phyloP scores from a whole-genome alignment of 2,888 invertebrate genomes.

The Andrena trimmerana region DNA sequence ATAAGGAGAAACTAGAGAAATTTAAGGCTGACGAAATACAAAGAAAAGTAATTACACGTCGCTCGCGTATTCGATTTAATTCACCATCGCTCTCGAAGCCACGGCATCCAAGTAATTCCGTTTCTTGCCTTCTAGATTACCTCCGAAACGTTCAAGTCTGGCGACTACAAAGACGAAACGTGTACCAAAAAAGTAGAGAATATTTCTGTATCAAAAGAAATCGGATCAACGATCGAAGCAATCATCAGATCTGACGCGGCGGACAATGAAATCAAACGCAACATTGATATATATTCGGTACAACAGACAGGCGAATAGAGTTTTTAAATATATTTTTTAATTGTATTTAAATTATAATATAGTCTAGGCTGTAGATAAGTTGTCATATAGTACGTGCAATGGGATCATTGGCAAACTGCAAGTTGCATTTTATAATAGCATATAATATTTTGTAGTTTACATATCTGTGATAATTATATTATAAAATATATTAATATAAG shows the following conservation, averaged over 20 bases:
- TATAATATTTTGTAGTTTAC: constrained; percentile 84
- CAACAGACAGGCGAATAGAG: constrained; percentile 70
- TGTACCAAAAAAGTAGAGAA: constrained; percentile 67
- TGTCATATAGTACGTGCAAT: constrained; percentile 74
- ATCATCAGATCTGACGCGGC: constrained; percentile 70
- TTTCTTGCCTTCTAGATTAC: constrained; percentile 62
- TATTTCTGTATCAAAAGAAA: constrained; percentile 68
- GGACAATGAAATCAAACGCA: constrained; percentile 71
- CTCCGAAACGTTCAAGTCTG: constrained; percentile 65
- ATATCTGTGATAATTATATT: constrained; percentile 85
- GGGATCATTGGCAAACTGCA: constrained; percentile 73
- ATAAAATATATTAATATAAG: constrained; percentile 79
- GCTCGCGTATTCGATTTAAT: background rate
- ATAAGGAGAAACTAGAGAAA: constrained; percentile 80
- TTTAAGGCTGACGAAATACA: constrained; percentile 76
- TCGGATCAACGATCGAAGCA: constrained; percentile 68
- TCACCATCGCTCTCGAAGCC: background rate
- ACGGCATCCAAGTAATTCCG: background rate
- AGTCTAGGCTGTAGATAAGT: constrained; percentile 68
- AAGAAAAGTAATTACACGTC: constrained; percentile 68
- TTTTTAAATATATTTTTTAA: constrained; percentile 74
- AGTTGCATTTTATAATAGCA: constrained; percentile 81
- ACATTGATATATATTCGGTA: constrained; percentile 68
- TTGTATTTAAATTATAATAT: constrained; percentile 73
- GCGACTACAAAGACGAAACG: constrained; percentile 66